A percentile compares a stretch with the other conserved stretches of the same genome.
Evolutionary conservation across 2,797 vertebrate species (phyloP).

Genomic region (Petrocephalus schoutedeni): DNA sequence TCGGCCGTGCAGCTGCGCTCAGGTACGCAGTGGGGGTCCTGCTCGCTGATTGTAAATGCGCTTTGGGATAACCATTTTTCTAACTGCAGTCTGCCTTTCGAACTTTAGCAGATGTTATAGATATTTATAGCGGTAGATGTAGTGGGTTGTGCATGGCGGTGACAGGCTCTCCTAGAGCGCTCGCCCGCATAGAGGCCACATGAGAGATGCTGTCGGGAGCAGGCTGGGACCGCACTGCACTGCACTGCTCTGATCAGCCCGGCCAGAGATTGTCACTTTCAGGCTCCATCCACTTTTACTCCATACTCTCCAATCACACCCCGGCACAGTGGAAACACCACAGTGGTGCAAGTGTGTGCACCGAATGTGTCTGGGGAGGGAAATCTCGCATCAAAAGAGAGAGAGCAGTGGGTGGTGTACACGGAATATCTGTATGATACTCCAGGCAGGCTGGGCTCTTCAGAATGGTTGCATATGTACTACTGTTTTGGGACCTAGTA

Average conservation of each 20-base stretch:
- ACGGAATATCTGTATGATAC: background rate
- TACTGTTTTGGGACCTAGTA: background rate
- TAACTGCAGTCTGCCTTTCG: background rate
- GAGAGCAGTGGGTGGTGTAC: background rate
- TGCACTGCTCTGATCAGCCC: background rate
- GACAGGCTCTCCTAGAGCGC: background rate
- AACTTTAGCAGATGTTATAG: background rate
- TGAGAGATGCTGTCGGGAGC: background rate
- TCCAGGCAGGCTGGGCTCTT: background rate
- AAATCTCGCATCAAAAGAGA: background rate
- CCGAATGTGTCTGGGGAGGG: background rate
- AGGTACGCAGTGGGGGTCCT: constrained; percentile 55
- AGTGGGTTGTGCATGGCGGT: background rate
- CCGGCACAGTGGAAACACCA: background rate
- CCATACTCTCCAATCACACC: background rate
- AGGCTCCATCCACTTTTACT: background rate
- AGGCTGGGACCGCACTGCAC: background rate
- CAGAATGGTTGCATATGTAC: background rate
- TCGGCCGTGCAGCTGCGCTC: constrained; percentile 88
- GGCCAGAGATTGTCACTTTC: background rate
- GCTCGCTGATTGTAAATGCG: background rate
- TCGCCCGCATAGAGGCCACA: background rate
- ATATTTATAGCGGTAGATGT: background rate
- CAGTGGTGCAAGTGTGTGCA: background rate
- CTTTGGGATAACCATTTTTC: background rate